Percentiles rank a stretch among this genome's conserved stretches.
phyloP scores from a whole-genome alignment of 2,888 invertebrate species.

The Lacanobia wlatinum region DNA sequence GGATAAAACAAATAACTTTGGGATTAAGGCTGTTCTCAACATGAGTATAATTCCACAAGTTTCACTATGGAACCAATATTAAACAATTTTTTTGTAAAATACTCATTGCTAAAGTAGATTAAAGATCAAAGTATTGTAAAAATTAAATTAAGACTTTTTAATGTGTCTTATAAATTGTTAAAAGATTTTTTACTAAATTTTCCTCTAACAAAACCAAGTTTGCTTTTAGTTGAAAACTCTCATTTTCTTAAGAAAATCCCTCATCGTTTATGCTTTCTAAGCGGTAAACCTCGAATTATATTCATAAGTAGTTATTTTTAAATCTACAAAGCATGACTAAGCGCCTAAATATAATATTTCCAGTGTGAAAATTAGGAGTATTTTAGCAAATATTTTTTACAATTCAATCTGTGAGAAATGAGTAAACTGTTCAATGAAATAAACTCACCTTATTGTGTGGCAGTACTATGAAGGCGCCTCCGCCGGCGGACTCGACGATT shows the following conservation, averaged over 20 bases:
- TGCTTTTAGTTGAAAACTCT: neutral
- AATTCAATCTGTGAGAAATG: conserved; percentile 56
- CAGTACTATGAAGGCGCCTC: conserved; percentile 98
- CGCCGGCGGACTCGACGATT: conserved; percentile 99
- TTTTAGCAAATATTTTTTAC: conserved; percentile 41
- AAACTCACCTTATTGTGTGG: conserved; percentile 96
- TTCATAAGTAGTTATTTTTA: conserved; percentile 61
- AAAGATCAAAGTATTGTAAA: neutral
- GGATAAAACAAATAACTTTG: neutral
- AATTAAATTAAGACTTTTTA: neutral
- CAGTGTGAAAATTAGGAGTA: conserved; percentile 37
- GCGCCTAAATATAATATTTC: conserved; percentile 61
- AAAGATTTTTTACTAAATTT: neutral
- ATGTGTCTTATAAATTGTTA: neutral
- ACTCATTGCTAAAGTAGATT: neutral
- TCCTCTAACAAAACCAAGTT: neutral
- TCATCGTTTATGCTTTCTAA: neutral
- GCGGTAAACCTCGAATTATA: conserved; percentile 27
- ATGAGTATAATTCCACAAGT: neutral
- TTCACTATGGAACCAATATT: neutral
- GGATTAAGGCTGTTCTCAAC: neutral
- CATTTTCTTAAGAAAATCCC: conserved; percentile 1
- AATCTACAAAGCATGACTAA: conserved; percentile 63
- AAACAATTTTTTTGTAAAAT: conserved; percentile 2
- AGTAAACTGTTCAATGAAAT: conserved; percentile 57